Evolutionary conservation across 2,797 vertebrate genomes (phyloP), one percentile per base, ranked within the genome.

Genomic region (Perodicticus potto): DNA sequence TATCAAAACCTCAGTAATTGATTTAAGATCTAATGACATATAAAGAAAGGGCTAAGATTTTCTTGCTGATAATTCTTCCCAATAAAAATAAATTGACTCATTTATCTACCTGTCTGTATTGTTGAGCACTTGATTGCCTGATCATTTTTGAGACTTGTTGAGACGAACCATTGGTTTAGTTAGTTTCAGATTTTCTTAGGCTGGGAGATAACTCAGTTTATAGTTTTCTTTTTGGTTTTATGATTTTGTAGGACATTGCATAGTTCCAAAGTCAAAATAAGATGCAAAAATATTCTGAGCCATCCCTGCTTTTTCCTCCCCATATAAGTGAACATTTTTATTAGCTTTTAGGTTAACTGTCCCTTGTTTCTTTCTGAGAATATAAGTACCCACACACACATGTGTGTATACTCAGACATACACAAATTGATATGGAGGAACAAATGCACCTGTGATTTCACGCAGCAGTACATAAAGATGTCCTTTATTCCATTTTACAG

Each of bases 1-100:
- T 97, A 97, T 37, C 40, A 91, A 96, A 84, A 97, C 40, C 73
- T 92, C 53, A 40, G 77, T 97, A 97, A 98, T 93, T 11, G 95
- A 96, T 94, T 81, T 49, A 95, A 57, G 96, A 91, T 80, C 92
- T 97, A 82, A 95, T 91, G 92, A 95, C 55, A 92, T 90, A 85
- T 49, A 40, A 49, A 95, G 55, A 84, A 96, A 86, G 95, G 69
- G 40, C 55, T 86, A 94, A 90, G n/a, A 10, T 95, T 95, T 93
- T 84, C 43, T 45, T 90, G 74, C 19, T 95, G 74, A 77, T 80
- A 69, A 84, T 95, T 97, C 69, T 94, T 49, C 57, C 94, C 86
- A 77, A n/a, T 87, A 86, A 96, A 94, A 95, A 61, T 49, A 43
- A 57, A 63, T 92, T 78, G 87, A 55, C 34, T 78, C 70, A 81